phyloP scores from a whole-genome alignment of 2,797 vertebrate species.

The Streptopelia turtur region DNA sequence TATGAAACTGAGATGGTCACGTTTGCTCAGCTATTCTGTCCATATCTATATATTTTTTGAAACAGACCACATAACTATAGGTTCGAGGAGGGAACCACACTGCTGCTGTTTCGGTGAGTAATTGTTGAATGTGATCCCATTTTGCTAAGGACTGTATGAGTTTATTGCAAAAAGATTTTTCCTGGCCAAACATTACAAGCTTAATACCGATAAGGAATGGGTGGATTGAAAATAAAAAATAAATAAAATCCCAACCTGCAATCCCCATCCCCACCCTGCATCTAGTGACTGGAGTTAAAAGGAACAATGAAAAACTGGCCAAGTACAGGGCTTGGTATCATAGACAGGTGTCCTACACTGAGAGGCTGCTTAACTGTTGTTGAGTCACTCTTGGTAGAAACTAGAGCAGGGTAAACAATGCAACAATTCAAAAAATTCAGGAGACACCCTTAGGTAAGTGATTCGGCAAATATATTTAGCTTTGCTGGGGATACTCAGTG shows the following conservation, averaged over 20 bases:
- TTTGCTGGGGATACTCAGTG: conserved; percentile 42
- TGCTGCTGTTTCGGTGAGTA: neutral
- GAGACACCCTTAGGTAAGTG: conserved; percentile 71
- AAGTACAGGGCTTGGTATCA: neutral
- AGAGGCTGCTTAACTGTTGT: conserved; percentile 1
- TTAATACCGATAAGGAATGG: neutral
- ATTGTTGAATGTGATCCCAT: neutral
- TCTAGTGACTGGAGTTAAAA: neutral
- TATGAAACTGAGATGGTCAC: neutral
- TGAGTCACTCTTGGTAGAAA: conserved; percentile 64
- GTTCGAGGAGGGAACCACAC: neutral
- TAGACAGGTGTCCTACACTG: neutral
- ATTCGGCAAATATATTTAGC: conserved; percentile 64
- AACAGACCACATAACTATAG: neutral
- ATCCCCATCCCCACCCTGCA: neutral
- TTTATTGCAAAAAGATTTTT: neutral
- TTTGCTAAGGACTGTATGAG: neutral
- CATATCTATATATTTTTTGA: neutral
- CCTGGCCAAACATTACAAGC: neutral
- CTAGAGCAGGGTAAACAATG: conserved; percentile 65
- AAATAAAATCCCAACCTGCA: neutral
- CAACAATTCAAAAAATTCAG: conserved; percentile 68
- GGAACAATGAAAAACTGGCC: neutral
- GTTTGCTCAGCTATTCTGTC: neutral
- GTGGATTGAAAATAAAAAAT: neutral